phyloP scores from a whole-genome alignment of 2,888 invertebrate genomes.

The Tetragonisca angustula region DNA sequence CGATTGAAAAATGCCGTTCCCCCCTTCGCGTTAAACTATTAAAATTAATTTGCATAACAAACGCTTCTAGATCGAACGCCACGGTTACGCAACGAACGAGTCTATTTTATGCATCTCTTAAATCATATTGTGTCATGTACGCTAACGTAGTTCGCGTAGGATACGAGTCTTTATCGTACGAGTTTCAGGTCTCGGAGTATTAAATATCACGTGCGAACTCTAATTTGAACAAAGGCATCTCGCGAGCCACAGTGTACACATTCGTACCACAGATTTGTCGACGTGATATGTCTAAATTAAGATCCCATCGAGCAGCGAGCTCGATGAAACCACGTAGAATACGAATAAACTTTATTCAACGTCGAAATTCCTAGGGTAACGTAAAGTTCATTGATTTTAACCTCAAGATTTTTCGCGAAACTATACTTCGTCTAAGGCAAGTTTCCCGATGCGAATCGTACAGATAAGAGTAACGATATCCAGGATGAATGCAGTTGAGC shows the following conservation, averaged over 20 bases:
- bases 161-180: no score
- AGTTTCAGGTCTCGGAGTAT: no score
- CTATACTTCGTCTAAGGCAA: no score
- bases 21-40: background rate
- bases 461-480: no score
- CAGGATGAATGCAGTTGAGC: no score
- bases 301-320: background rate
- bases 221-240: background rate
- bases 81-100: background rate
- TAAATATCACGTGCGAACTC: background rate
- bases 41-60: background rate
- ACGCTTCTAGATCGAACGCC: background rate
- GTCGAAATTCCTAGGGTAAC: no score
- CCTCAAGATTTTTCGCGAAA: no score
- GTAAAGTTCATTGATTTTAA: no score
- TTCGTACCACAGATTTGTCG: background rate
- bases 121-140: background rate
- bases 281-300: background rate
- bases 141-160: background rate
- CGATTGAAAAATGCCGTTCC: slow-evolving; percentile 8
- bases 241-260: no score
- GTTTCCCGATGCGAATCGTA: no score
- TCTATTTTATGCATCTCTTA: background rate
- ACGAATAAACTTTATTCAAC: background rate
- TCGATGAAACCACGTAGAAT: background rate